Percentiles rank a stretch among this genome's conserved stretches.
Conservation (phyloP, 1,140 invertebrate genomes). For the Drosophila quadrilineata region DNA sequence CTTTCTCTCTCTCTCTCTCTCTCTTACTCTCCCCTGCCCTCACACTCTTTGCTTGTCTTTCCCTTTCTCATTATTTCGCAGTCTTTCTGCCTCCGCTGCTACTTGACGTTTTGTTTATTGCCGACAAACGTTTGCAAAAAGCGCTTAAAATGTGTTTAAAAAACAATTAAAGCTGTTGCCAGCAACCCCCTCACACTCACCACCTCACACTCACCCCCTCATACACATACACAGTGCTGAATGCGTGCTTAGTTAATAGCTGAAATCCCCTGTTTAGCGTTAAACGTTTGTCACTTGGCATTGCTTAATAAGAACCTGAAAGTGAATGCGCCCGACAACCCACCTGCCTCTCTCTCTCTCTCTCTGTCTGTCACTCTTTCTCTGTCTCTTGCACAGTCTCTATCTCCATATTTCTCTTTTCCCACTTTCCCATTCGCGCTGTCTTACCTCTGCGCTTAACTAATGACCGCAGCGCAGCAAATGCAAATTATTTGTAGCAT, state of each 20-base stretch:
- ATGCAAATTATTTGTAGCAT: conserved; percentile 3
- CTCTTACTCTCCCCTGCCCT: no score
- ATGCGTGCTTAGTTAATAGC: conserved; percentile 5
- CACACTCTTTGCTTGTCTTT: no score
- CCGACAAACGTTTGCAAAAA: conserved; percentile 35
- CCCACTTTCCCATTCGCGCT: no score
- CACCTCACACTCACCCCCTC: neutral
- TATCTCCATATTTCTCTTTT: no score
- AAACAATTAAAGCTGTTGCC: conserved; percentile 63
- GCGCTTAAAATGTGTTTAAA: conserved; percentile 68
- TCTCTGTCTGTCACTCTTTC: no score
- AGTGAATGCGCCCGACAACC: no score
- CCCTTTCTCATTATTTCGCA: no score
- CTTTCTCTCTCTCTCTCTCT: no score
- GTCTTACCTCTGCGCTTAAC: neutral
- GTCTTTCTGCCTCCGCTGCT: no score
- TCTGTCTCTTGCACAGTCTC: no score
- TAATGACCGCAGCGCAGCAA: conserved; percentile 8
- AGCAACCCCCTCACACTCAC: neutral
- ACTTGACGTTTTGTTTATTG: conserved; percentile 61
- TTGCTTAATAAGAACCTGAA: conserved; percentile 32
- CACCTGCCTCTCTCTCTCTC: neutral
- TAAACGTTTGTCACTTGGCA: conserved; percentile 37
- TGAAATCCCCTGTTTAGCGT: conserved; percentile 14
- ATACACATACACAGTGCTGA: neutral